Base-by-base conservation (phyloP, 2,888 invertebrate genomes). In the Apocheima hispidaria region DNA sequence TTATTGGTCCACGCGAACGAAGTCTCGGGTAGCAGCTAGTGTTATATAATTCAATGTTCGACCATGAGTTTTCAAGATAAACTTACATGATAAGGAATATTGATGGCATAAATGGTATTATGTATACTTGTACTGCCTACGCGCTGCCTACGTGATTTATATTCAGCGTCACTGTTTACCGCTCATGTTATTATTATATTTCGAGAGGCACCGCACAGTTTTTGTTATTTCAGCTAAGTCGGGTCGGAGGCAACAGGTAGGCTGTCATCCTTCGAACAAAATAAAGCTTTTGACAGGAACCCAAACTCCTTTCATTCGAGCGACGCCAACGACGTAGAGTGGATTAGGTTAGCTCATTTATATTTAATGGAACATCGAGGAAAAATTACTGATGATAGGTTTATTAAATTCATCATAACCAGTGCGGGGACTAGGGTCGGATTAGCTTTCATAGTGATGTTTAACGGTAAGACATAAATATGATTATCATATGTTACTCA, bases 231-330 rank as follows among this genome's bases (percentile, higher is more conserved):
- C 36, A 14, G 20, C 41, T 36, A 16, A 54, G 23, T 7, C 21
- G 48, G 33, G 38, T 48, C 21, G 26, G 41, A 40, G 23, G 73
- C 77, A 77, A 77, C 77, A 77, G 73, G 75, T 77, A 55, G 60
- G 51, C 57, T 44, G 60, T 65, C 67, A 70, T 51, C 51, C 67
- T 66, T 66, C 64, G 41, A 57, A 52, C 43, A 53, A 60, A 41
- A 69, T 65, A 71, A 69, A 67, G 66, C 64, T 66, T 69, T 72
- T 70, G 73, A 74, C 71, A 74, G 68, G 53, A 44, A 21, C 28
- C 48, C 40, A 60, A 66, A 54, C 60, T 66, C 48, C 49, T 55
- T 63, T 63, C 53, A 56, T 60, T 63, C 50, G 57, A 50, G 46
- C 55, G 28, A 16, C 36, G 44, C 38, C 30, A 41, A 41, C 20